Base-by-base conservation (phyloP, 1,140 invertebrate genomes). In the Adelges cooleyi region DNA sequence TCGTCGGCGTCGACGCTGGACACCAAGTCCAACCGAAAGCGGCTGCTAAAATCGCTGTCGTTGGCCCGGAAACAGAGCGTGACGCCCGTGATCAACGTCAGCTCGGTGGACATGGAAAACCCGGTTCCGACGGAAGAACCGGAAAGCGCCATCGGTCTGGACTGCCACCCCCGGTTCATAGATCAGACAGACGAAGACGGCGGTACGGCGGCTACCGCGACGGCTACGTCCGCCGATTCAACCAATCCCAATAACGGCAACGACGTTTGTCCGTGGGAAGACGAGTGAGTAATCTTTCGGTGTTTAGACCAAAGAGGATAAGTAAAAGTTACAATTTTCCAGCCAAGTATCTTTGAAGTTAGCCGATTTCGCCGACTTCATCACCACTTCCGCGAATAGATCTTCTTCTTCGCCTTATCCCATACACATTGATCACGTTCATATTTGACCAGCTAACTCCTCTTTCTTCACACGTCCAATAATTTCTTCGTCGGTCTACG, bases 251-350 rank as follows among this genome's bases (percentile, higher is more conserved):
- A 70, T 70, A 23, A 71, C 70, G 2, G 72, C 51, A 56, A 67
- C 59, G 36, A 59, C 48, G 83, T 89, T 72, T 90, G 88, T 79
- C 88, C 88, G 53, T 90, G 87, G 87, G 88, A 90, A 80, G 87
- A 90, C 75, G 86, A 89, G 88, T 90, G 78, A 87, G 87, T 87
- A 79, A 66, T 68, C 23, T 29, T 51, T 29, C 36, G 36, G 36
- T 6, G n/a, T n/a, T n/a, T n/a, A n/a, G n/a, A n/a, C n/a, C n/a
- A n/a, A n/a, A n/a, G n/a, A n/a, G n/a, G n/a, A n/a, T n/a, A n/a
- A n/a, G n/a, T n/a, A n/a, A n/a, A n/a, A n/a, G n/a, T n/a, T n/a
- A n/a, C n/a, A n/a, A n/a, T n/a, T n/a, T n/a, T n/a, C n/a, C n/a
- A n/a, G n/a, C n/a, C n/a, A n/a, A n/a, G n/a, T n/a, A n/a, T n/a